phyloP scores from a whole-genome alignment of 2,113 vertebrate species.

The Prunella fulvescens region DNA sequence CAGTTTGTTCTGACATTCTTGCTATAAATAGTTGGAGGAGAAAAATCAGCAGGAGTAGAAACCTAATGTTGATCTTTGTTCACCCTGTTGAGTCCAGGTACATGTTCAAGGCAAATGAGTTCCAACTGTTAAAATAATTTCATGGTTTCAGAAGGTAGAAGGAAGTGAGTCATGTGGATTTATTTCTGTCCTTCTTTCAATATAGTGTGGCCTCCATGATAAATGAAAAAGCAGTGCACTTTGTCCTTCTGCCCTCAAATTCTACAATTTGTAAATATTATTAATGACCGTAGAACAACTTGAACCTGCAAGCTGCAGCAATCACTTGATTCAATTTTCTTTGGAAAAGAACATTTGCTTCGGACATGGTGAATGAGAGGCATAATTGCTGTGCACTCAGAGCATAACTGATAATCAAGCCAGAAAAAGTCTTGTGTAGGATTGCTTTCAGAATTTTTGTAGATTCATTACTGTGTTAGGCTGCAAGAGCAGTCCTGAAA shows the following conservation, averaged over 20 bases:
- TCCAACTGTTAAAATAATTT: neutral
- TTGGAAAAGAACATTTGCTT: neutral
- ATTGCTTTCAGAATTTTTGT: neutral
- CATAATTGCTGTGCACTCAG: neutral
- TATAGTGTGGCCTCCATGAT: neutral
- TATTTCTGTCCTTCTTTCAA: neutral
- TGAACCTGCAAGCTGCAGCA: neutral
- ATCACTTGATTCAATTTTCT: neutral
- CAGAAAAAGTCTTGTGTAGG: neutral
- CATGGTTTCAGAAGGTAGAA: neutral
- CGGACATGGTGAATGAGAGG: neutral
- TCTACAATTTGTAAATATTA: neutral
- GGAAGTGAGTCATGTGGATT: neutral
- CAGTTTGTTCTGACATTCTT: slow-evolving; percentile 19
- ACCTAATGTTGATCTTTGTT: neutral
- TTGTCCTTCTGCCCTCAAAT: neutral
- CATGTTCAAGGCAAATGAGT: neutral
- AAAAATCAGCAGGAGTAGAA: neutral
- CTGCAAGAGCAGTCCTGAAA: neutral
- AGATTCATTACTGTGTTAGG: neutral
- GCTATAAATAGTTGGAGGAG: slow-evolving; percentile 41
- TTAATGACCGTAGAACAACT: neutral
- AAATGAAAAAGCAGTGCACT: neutral
- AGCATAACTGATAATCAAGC: neutral
- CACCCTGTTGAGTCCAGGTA: neutral